Evolutionary conservation across 2,797 vertebrate genomes (phyloP).

Genomic region (Urocyon cinereoargenteus): DNA sequence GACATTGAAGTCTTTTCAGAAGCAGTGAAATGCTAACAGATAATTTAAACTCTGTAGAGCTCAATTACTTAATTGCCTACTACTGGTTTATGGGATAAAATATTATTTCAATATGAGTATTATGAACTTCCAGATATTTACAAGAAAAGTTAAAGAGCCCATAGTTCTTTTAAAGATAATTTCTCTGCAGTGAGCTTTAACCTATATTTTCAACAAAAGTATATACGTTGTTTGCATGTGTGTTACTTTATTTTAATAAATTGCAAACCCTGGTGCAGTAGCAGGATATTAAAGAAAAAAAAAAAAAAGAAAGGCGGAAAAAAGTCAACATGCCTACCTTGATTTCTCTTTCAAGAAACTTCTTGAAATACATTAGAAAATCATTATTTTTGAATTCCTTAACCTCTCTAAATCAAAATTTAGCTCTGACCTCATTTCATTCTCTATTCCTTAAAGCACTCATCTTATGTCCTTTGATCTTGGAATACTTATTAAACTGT

Average conservation of each 20-base stretch:
- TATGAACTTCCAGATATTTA: constrained; percentile 12
- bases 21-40: background rate
- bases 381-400: constrained; percentile 38
- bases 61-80: constrained; percentile 16
- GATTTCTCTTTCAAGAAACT: constrained; percentile 17
- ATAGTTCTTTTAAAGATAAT: background rate
- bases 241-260: constrained; percentile 4
- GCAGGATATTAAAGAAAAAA: background rate
- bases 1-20: background rate
- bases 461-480: constrained; percentile 49
- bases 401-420: constrained; percentile 43
- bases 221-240: background rate
- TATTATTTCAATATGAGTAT: background rate
- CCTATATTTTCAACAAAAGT: background rate
- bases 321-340: background rate
- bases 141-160: background rate
- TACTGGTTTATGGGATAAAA: background rate
- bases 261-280: background rate
- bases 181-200: background rate
- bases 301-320: background rate
- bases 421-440: background rate
- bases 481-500: constrained; percentile 21
- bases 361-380: constrained; percentile 46
- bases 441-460: background rate
- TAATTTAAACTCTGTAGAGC: background rate